Base-by-base conservation (phyloP, 1,140 invertebrate genomes). In the Leptoteleia sp. region DNA sequence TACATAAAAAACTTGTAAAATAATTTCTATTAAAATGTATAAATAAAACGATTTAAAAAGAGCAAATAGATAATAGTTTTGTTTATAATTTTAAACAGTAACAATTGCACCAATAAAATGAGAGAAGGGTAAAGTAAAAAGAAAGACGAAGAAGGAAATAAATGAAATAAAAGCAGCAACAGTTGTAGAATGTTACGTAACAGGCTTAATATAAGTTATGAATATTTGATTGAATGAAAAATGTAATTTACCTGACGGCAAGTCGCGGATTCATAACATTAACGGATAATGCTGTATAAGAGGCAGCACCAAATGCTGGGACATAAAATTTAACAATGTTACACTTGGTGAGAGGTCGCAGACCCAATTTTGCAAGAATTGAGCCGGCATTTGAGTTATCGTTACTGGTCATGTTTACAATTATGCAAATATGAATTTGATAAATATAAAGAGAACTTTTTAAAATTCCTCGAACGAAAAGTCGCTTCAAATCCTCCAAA, bases 261-360 rank as follows among this genome's bases (percentile, higher is more conserved):
- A 93, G 87, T 35, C 87, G 88, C 0, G 93, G 93, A 80, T 93
- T 93, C 92, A 93, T 93, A 40, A 93, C 92, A 84, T 93, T 93
- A 17, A 93, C 84, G 27, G 92, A 92, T 4, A 93, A 85, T 15
- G 91, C 90, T 9, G 89, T 91, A 76, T 93, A 93, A 31, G 91
- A 92, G 9, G 88, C 85, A 8, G 91, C 88, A n/a, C 93, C 92
- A 71, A 91, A 89, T 4, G 91, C 81, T 3, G 93, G 93, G 54
- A 90, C 88, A 83, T 93, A 93, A 76, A 93, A 92, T 83, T 91
- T 92, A 2, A 91, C 87, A 42, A 93, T 78, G 76, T 91, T 93
- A 19, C 91, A 88, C 78, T 87, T 88, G 12, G 90, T 92, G 11
- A 93, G 79, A 1, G 92, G 92, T 80, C 90, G 91, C 2, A 85